Conservation (phyloP, 64 coral and sea anemone genomes). For the Acropora yongei region DNA sequence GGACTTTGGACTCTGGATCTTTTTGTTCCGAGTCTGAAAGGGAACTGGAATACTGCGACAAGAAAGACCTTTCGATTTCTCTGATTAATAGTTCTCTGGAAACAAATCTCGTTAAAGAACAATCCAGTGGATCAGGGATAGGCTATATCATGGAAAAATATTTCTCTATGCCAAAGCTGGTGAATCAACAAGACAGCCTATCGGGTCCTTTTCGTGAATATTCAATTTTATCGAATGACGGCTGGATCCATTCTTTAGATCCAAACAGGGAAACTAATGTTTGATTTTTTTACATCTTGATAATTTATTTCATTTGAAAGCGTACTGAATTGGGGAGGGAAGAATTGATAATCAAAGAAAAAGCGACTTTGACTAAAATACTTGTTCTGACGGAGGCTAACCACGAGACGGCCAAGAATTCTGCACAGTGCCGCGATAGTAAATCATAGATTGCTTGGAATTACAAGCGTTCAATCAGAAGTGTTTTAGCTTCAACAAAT, state of each 20-base stretch:
- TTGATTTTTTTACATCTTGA: not conserved
- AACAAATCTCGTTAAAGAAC: not conserved
- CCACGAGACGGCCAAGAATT: too few species aligned
- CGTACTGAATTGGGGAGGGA: not conserved
- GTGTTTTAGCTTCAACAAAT: slow-evolving; percentile 27
- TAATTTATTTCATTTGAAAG: not conserved
- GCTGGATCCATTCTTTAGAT: slow-evolving; percentile 31
- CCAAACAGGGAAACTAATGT: slow-evolving; percentile 37
- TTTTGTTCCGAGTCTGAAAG: slow-evolving; percentile 24
- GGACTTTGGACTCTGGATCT: slow-evolving; percentile 41
- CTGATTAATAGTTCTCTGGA: not conserved
- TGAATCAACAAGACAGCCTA: slow-evolving; percentile 68
- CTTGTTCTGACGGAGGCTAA: too few species aligned
- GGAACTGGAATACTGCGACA: not conserved
- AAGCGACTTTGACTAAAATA: not conserved
- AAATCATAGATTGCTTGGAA: not conserved
- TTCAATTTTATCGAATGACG: not conserved
- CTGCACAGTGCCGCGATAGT: too few species aligned
- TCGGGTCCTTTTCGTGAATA: slow-evolving; percentile 24
- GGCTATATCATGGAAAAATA: slow-evolving; percentile 83
- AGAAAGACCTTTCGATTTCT: slow-evolving; percentile 19
- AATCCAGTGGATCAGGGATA: not conserved
- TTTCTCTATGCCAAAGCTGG: slow-evolving; percentile 77
- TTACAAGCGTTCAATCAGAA: not conserved
- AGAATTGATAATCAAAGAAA: not conserved